Evolutionary conservation across 2,888 invertebrate species (phyloP).

Genomic region (Apantesis nais): DNA sequence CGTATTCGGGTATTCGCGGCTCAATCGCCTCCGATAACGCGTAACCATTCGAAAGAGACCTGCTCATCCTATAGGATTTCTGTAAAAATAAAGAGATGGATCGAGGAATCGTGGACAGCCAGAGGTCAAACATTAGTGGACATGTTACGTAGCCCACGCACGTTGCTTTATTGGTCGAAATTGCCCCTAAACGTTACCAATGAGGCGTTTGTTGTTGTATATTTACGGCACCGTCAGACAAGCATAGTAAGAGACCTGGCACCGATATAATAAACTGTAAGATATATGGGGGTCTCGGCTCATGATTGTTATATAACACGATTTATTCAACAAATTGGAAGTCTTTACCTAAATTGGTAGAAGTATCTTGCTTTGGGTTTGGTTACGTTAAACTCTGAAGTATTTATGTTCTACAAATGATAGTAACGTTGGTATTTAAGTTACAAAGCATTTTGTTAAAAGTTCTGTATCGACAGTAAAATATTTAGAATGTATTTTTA

Average conservation of each 20-base stretch:
- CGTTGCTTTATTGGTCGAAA: slow-evolving; percentile 81
- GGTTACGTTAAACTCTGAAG: slow-evolving; percentile 18
- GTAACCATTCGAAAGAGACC: slow-evolving; percentile 52
- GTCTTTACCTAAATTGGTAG: slow-evolving; percentile 51
- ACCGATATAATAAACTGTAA: slow-evolving; percentile 69
- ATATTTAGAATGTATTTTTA: slow-evolving; percentile 36
- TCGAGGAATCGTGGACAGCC: slow-evolving; percentile 37
- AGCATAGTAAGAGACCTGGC: slow-evolving; percentile 62
- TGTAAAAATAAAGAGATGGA: slow-evolving; percentile 33
- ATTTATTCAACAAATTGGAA: slow-evolving; percentile 56
- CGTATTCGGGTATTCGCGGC: slow-evolving; percentile 66
- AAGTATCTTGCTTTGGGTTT: slow-evolving; percentile 44
- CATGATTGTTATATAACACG: slow-evolving; percentile 52
- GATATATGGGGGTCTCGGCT: slow-evolving; percentile 65
- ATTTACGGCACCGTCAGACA: slow-evolving; percentile 76
- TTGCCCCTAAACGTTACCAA: slow-evolving; percentile 84
- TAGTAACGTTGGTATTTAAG: slow-evolving; percentile 28
- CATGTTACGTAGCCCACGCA: slow-evolving; percentile 73
- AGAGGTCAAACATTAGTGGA: slow-evolving; percentile 64
- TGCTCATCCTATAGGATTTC: slow-evolving; percentile 29
- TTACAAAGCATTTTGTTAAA: slow-evolving; percentile 39
- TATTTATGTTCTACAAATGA: slow-evolving; percentile 25
- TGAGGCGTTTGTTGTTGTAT: slow-evolving; percentile 80
- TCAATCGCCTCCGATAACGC: slow-evolving; percentile 64
- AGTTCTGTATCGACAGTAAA: slow-evolving; percentile 12